phyloP scores from a whole-genome alignment of 2,888 invertebrate species.

The Mamestra brassicae region DNA sequence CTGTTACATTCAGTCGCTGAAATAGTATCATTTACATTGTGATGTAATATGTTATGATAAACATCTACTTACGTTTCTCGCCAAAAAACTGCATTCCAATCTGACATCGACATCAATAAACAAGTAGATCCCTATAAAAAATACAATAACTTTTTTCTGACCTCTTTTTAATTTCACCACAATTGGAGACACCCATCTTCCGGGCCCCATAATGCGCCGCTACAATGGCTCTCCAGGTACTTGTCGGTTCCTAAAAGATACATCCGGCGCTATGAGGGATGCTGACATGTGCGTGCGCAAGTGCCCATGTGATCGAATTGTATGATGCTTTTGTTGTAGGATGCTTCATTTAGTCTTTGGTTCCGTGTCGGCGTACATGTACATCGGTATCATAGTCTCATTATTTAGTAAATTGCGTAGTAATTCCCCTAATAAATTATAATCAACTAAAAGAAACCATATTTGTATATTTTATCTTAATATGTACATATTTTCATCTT shows the following conservation, averaged over 20 bases:
- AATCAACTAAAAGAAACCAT: background rate
- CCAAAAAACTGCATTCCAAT: background rate
- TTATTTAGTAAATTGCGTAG: background rate
- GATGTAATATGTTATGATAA: constrained; percentile 2
- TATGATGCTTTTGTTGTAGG: constrained; percentile 25
- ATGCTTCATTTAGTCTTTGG: constrained; percentile 3
- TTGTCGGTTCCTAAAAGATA: constrained; percentile 61
- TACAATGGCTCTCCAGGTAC: constrained; percentile 59
- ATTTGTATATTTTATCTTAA: too few relatives aligned
- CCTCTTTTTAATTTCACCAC: constrained; percentile 22
- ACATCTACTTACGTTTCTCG: background rate
- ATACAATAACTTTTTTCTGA: constrained; percentile 17
- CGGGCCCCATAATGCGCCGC: constrained; percentile 51
- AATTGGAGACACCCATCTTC: constrained; percentile 40
- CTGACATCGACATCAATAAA: constrained; percentile 8
- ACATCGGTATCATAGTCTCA: background rate
- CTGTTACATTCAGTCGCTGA: background rate
- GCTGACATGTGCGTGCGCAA: constrained; percentile 63
- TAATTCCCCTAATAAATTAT: background rate
- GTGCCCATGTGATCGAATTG: constrained; percentile 33
- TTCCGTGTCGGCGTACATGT: background rate
- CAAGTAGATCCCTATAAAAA: constrained; percentile 12
- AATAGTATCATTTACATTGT: constrained; percentile 6
- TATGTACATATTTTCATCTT: background rate
- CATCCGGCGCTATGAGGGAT: constrained; percentile 70